Conservation (phyloP, 37 sponge, comb jelly and placozoan species). For the Halichondria panicea region DNA sequence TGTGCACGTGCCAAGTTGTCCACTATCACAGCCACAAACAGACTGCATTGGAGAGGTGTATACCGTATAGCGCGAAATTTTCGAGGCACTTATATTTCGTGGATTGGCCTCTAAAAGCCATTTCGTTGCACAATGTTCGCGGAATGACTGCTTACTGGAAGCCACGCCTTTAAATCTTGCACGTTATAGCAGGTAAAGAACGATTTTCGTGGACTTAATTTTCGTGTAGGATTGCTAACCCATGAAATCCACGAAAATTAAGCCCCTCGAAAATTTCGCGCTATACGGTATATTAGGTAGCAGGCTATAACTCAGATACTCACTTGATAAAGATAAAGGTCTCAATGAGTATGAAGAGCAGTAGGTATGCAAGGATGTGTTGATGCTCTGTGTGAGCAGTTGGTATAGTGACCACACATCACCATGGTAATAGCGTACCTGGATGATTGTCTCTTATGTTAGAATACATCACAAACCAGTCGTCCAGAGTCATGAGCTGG, state of each 20-base stretch:
- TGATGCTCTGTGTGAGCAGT: conserved; percentile 34
- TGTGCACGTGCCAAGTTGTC: conserved; percentile 81
- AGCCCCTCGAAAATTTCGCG: too few species aligned
- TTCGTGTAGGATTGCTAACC: too few species aligned
- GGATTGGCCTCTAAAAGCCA: too few species aligned
- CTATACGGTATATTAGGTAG: not conserved
- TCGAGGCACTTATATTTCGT: too few species aligned
- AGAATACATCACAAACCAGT: conserved; percentile 86
- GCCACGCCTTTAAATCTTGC: too few species aligned
- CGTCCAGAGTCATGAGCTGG: conserved; percentile 91
- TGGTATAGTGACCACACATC: not conserved
- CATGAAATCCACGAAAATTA: too few species aligned
- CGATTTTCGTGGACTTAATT: too few species aligned
- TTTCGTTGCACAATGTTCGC: too few species aligned
- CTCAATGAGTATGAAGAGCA: conserved; percentile 84
- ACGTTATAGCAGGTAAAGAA: too few species aligned
- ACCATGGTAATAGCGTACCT: not conserved
- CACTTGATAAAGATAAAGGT: conserved; percentile 85
- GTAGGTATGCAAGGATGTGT: conserved; percentile 79
- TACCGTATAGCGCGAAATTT: too few species aligned
- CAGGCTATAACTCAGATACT: not conserved
- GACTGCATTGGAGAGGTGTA: conserved; percentile 37
- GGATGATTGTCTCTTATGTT: conserved; percentile 50
- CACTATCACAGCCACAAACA: conserved; percentile 93
- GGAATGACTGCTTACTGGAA: too few species aligned